Evolutionary conservation across 2,113 vertebrate genomes (phyloP), one percentile per base, ranked within the genome.

Genomic region (Oreochromis tanganicae): DNA sequence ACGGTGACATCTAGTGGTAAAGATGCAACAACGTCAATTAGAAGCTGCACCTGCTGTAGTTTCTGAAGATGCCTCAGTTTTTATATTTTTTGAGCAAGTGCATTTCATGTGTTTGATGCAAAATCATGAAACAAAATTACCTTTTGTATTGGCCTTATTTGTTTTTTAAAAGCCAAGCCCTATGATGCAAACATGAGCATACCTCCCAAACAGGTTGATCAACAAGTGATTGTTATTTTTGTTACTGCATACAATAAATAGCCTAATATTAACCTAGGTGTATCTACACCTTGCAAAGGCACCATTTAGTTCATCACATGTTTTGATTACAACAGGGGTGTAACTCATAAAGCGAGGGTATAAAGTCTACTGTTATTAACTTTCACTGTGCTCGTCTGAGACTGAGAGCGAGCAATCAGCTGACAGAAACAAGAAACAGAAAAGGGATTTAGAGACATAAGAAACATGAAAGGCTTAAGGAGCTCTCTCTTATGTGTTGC

Each of bases 1-100:
- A 78, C 8, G 89, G 66, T 19, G 92, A 82, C 93, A 82, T 88
- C 95, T 91, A 88, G 91, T 41, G 94, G 50, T 71, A 50, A 66
- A 80, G 1, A 32, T 43, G 1, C 12, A 52, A 8, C 54, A 92
- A 21, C 79, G 50, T 90, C 86, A 6, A 29, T 21, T 16, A 38
- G 19, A 24, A 24, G 7, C 5, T 27, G 13, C 9, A 21, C 17
- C 12, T 21, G 13, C 12, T 68, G n/a, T 52, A 52, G n/a, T 61
- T 46, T 80, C 0, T 48, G 27, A 56, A 56, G 82, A 48, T n/a
- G 32, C 52, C 5, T 43, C 2, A 4, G 13, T 27, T 41, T 81
- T 19, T 27, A 46, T 81, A 4, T 11, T 48, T 78, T 75, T 32
- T 78, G 24, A 32, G 2, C 9, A 61, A 75, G 32, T 61, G 24